Conservation (phyloP, 2,888 invertebrate species). For the Dicycla oo region DNA sequence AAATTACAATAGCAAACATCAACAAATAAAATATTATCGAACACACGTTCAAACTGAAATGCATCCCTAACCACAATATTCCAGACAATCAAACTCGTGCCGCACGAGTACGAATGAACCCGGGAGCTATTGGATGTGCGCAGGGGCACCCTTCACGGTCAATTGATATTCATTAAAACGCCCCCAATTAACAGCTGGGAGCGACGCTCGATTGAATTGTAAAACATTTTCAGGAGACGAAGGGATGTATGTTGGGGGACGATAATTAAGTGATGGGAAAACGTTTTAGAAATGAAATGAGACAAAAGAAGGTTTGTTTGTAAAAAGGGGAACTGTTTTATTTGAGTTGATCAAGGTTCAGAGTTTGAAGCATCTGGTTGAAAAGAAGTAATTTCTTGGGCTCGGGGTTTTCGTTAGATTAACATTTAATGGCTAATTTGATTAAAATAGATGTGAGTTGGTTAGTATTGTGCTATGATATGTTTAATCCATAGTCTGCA, state of each 20-base stretch:
- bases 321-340: not conserved
- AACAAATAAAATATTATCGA: constrained; percentile 8
- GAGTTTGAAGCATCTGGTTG: not conserved
- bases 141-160: constrained; percentile 68
- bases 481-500: too few relatives aligned
- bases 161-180: constrained; percentile 84
- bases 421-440: not conserved
- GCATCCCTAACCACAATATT: constrained; percentile 30
- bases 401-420: not conserved
- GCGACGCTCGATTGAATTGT: constrained; percentile 80
- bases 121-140: constrained; percentile 52
- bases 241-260: constrained; percentile 62
- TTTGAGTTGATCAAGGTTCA: not conserved
- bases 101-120: constrained; percentile 34
- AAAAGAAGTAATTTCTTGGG: not conserved
- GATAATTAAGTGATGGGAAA: constrained; percentile 46
- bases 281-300: constrained; percentile 12
- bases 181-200: constrained; percentile 80
- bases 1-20: constrained; percentile 11
- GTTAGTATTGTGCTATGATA: too few relatives aligned
- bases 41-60: constrained; percentile 14
- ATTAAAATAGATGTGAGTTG: not conserved
- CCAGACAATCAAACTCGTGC: constrained; percentile 30
- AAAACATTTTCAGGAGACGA: constrained; percentile 76
- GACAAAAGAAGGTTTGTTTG: not conserved